phyloP scores from a whole-genome alignment of 2,113 vertebrate genomes.

The Oryctolagus cuniculus region mOryCun1.1 NC_091441.1:61187001-61187500 shows the following conservation, averaged over 20 bases:
- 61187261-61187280: neutral
- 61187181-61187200: neutral
- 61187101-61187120: neutral
- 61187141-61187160: constrained; percentile 47
- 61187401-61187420: neutral
- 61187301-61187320: neutral
- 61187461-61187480: fast-evolving
- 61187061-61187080: constrained; percentile 3
- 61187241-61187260: too few relatives aligned
- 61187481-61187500: fast-evolving
- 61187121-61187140: constrained; percentile 2
- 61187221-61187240: neutral
- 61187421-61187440: neutral
- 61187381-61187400: neutral
- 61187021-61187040: constrained; percentile 25
- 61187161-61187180: neutral
- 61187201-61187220: neutral
- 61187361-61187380: neutral
- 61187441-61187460: neutral
- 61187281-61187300: constrained; percentile 32
- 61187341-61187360: neutral
- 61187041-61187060: neutral
- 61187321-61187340: neutral
- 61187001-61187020: constrained; percentile 35
- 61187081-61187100: neutral